These are phyloP conservation scores for Momotus momota DNA, from an alignment of 2,797 vertebrate genomes.

Conservation along the genomic window DNA sequence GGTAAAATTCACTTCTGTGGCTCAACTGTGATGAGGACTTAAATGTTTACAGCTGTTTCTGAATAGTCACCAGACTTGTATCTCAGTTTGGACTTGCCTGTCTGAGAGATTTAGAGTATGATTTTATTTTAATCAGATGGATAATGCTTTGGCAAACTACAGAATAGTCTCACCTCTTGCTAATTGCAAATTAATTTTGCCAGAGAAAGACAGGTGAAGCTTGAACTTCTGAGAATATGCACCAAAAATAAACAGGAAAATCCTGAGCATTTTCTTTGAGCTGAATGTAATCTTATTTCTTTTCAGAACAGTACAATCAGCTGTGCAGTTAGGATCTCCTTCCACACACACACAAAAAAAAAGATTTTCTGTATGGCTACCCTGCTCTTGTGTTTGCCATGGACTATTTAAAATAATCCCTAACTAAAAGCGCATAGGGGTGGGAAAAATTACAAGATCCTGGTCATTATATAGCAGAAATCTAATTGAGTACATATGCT, in stretches of 20 bases:
- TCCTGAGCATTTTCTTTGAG: neutral
- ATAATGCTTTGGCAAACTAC: neutral
- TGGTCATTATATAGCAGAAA: neutral
- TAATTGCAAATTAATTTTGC: neutral
- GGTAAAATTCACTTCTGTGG: neutral
- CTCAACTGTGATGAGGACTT: neutral
- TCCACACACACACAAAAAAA: neutral
- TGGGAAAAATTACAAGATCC: neutral
- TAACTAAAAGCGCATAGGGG: neutral
- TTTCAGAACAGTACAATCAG: neutral
- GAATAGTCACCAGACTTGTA: neutral
- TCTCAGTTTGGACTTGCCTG: slow-evolving; percentile 15
- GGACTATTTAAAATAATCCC: neutral
- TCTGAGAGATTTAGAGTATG: neutral
- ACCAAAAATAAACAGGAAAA: neutral
- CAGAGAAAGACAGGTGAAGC: neutral
- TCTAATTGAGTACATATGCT: neutral
- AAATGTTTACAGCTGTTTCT: neutral
- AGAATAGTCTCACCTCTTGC: neutral
- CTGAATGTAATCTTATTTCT: neutral
- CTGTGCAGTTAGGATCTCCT: neutral
- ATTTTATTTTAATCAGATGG: neutral
- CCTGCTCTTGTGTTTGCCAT: neutral
- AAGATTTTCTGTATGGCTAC: neutral
- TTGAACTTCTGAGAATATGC: neutral